Evolutionary conservation across 2,113 vertebrate species (phyloP), one percentile per base, ranked within the genome.

Genomic region (Paradisaea rubra): DNA sequence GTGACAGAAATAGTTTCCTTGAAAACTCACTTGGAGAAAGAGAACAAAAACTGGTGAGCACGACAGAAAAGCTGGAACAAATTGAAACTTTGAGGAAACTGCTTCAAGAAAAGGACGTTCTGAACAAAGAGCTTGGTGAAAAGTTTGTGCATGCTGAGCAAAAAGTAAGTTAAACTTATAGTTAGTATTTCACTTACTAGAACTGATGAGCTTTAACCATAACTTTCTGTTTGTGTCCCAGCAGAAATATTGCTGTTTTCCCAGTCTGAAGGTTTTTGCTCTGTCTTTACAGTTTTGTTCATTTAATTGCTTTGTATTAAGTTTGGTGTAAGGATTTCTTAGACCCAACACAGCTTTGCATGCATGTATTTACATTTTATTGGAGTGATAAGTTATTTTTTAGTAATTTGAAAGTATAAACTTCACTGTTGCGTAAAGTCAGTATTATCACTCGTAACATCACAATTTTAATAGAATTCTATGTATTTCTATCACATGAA

Each of bases 21-120:
- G 98, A 99, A 92, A 98, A 97, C 49, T 98, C 98, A 2, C 98
- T 99, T 41, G 96, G 97, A n/a, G 99, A 99, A 95, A 99, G 99
- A 91, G 99, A 99, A 31, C 98, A 98, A 21, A 98, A 97, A 4
- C 76, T 99, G 71, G 97, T 97, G 59, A 97, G 97, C 82, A 96
- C 81, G 0, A 97, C 97, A 2, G 98, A 98, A 95, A 98, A 98
- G 71, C 96, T 99, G 13, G 97, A 98, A 81, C 96, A 98, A 52
- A 97, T 98, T 53, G 97, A 91, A 94, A 94, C 90, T 89, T 95
- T 98, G 53, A 96, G 91, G 81, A 98, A 98, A 37, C 88, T 96
- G 37, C 84, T 99, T 91, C 97, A 97, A 9, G 97, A 98, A 61
- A 98, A 97, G 71, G 98, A 99, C 61, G 64, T 83, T 50, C 90